A percentile compares a stretch with the other conserved stretches of the same genome.
Evolutionary conservation across 2,888 invertebrate species (phyloP).

Genomic region (Euplexia lucipara): DNA sequence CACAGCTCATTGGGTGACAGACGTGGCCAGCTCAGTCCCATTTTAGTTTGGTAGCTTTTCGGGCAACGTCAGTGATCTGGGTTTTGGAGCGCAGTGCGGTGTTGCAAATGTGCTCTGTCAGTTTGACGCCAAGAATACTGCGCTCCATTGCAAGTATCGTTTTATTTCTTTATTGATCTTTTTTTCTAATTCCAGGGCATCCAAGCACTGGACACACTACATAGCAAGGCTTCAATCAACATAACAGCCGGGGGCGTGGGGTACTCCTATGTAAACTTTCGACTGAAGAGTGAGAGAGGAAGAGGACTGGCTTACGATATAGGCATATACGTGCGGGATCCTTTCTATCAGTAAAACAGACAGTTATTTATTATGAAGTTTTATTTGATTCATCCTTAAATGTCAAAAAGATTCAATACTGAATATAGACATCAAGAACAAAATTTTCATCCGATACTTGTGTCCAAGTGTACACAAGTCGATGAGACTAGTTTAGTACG

Average conservation of each 20-base stretch:
- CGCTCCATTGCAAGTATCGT: neutral
- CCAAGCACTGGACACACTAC: conserved; percentile 80
- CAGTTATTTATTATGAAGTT: conserved; percentile 2
- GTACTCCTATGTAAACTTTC: conserved; percentile 79
- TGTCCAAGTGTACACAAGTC: too few relatives aligned
- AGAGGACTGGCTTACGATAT: conserved; percentile 77
- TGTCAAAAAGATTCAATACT: too few relatives aligned
- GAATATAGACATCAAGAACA: too few relatives aligned
- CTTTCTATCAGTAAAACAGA: conserved; percentile 36
- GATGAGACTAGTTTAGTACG: too few relatives aligned
- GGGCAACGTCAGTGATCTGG: too few relatives aligned
- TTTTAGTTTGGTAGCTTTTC: too few relatives aligned
- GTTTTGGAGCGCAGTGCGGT: too few relatives aligned
- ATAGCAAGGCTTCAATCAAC: conserved; percentile 80
- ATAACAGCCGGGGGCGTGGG: conserved; percentile 86
- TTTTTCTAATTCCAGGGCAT: conserved; percentile 78
- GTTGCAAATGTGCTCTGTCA: too few relatives aligned
- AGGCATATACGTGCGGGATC: conserved; percentile 75
- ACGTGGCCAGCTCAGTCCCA: too few relatives aligned
- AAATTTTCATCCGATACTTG: too few relatives aligned
- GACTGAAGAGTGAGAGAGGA: conserved; percentile 85
- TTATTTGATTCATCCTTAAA: conserved; percentile 5
- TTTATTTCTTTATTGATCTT: neutral
- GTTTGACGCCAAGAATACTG: too few relatives aligned
- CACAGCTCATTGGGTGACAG: too few relatives aligned